These are phyloP conservation scores for Phengaris arion DNA, from an alignment of 2,888 invertebrate species.

Conservation along the genomic window DNA sequence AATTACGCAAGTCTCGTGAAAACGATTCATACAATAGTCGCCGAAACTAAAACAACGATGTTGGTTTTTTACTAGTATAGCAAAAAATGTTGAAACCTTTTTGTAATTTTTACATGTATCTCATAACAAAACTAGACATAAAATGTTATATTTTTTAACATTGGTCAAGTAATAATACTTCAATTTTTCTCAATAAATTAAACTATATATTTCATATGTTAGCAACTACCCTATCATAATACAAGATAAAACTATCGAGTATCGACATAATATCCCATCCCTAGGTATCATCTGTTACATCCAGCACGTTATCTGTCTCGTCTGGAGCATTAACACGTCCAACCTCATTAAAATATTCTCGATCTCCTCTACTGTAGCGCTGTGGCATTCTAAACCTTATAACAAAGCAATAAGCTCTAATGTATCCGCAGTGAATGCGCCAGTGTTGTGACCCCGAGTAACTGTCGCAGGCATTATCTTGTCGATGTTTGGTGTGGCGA, in stretches of 20 bases:
- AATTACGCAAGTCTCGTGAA: no score
- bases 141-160: no score
- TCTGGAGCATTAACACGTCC: slow-evolving; percentile 69
- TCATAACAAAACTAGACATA: no score
- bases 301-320: slow-evolving; percentile 62
- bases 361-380: slow-evolving; percentile 29
- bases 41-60: no score
- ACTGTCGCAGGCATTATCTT: slow-evolving; percentile 37
- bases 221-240: no score
- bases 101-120: no score
- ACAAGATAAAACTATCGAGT: not conserved
- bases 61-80: no score
- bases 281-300: slow-evolving; percentile 51
- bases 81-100: no score
- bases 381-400: slow-evolving; percentile 30
- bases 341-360: slow-evolving; percentile 62
- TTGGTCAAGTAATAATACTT: no score
- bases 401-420: not conserved
- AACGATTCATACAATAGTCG: no score
- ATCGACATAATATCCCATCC: slow-evolving; percentile 37
- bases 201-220: no score
- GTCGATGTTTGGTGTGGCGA: slow-evolving; percentile 38
- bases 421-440: not conserved
- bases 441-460: slow-evolving; percentile 34
- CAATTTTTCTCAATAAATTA: no score